Evolutionary conservation across 2,113 vertebrate genomes (phyloP), one percentile per base, ranked within the genome.

Genomic region (Epinephelus lanceolatus): DNA sequence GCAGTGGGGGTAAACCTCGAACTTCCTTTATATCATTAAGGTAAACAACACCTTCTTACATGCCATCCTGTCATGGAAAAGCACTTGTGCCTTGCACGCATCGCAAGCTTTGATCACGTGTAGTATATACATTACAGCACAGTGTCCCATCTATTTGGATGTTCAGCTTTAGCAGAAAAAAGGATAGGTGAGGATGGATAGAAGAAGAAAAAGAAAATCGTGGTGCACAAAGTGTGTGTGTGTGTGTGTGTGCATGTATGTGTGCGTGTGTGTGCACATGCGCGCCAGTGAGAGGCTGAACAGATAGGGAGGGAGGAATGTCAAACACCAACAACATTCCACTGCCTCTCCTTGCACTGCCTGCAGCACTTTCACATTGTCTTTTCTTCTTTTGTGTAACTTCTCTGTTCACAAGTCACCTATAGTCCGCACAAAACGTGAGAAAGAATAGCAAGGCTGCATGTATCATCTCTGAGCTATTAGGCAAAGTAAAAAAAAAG

Each of bases 261-360:
- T 61, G 47, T 45, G 47, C 27, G 68, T 11, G 25, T 30, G 66
- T 62, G 59, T 18, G 33, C 11, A 45, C 8, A 12, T 11, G 72
- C 56, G 84, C 49, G 75, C 47, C 33, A 60, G 61, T 57, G 65
- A 83, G 80, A 33, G 71, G 17, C 37, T 49, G 71, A 71, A 81
- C 76, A 89, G 80, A 87, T 75, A 84, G 84, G 60, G 72, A 88
- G 88, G 78, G 89, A 91, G 93, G 94, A 95, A 95, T 95, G 94
- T 93, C 94, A 95, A 95, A 95, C 93, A 95, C 94, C 95, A 95
- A 95, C 95, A 95, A 92, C 95, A 96, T 96, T 96, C 95, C 95
- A 88, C 63, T 90, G 90, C 90, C 89, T 91, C 93, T 92, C 90
- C 93, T 94, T 92, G 89, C 90, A 91, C 89, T 75, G 93, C 93